Conservation (phyloP, 2,888 invertebrate species). For the Pseudococcus viburni region DNA sequence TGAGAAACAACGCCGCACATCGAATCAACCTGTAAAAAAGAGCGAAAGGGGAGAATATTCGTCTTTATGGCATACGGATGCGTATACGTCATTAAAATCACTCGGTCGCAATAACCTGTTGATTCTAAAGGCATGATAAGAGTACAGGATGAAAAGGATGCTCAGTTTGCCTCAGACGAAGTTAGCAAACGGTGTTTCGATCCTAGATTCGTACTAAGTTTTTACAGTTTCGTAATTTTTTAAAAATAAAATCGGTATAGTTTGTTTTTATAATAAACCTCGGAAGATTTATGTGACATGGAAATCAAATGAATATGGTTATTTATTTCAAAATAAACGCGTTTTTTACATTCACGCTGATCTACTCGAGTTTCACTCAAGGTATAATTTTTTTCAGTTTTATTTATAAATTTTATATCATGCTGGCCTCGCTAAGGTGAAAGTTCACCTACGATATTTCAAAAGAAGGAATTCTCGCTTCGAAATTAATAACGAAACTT, state of each 20-base stretch:
- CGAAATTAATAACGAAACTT: too few species aligned
- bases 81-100: slow-evolving; percentile 24
- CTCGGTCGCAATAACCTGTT: slow-evolving; percentile 14
- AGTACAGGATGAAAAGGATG: neutral
- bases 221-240: neutral
- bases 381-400: slow-evolving; percentile 23
- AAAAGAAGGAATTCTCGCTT: too few species aligned
- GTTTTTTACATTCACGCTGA: neutral
- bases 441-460: too few species aligned
- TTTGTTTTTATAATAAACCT: neutral
- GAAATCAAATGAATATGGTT: slow-evolving; percentile 17
- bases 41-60: neutral
- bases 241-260: neutral
- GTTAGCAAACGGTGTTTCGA: neutral
- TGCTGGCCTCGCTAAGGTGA: neutral
- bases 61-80: neutral
- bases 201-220: neutral
- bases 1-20: neutral
- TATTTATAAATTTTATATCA: neutral
- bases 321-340: neutral
- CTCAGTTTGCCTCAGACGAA: neutral
- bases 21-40: neutral
- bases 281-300: neutral
- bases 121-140: slow-evolving; percentile 7
- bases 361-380: neutral